Evolutionary conservation across 2,113 vertebrate species (phyloP).

Genomic region (Callaeas wilsoni): DNA sequence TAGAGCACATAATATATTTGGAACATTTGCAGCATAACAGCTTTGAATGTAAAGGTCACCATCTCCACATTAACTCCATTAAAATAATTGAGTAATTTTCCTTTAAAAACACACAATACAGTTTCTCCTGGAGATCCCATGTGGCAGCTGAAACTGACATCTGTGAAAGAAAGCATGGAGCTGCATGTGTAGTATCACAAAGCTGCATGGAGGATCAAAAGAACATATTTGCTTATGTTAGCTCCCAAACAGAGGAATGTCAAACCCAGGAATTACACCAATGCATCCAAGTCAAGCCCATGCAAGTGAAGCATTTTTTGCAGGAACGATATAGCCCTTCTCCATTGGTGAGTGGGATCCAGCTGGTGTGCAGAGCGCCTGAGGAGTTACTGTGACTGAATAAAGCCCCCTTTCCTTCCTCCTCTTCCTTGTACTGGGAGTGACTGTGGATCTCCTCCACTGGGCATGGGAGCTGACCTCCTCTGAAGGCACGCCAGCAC

Average conservation of each 20-base stretch:
- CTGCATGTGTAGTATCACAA: not conserved
- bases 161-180: constrained; percentile 41
- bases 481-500: not conserved
- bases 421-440: not conserved
- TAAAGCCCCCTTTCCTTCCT: not conserved
- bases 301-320: not conserved
- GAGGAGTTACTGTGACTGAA: not conserved
- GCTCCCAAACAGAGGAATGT: constrained; percentile 6
- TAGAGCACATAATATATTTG: constrained; percentile 36
- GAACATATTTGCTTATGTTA: not conserved
- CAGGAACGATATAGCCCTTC: not conserved
- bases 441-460: fast-evolving
- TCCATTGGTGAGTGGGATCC: not conserved
- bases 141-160: constrained; percentile 30
- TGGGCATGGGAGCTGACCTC: not conserved
- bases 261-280: constrained; percentile 14
- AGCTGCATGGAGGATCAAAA: constrained; percentile 32
- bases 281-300: constrained; percentile 27
- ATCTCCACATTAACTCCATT: constrained; percentile 59
- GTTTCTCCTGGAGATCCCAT: constrained; percentile 1
- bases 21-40: constrained; percentile 52
- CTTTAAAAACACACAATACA: constrained; percentile 60
- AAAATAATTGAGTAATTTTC: constrained; percentile 54
- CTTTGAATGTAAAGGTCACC: constrained; percentile 59
- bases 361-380: not conserved